Percentiles rank a stretch among this genome's conserved stretches.
Evolutionary conservation across 2,113 vertebrate species (phyloP).

Genomic region (Telmatochromis brachygnathus): DNA sequence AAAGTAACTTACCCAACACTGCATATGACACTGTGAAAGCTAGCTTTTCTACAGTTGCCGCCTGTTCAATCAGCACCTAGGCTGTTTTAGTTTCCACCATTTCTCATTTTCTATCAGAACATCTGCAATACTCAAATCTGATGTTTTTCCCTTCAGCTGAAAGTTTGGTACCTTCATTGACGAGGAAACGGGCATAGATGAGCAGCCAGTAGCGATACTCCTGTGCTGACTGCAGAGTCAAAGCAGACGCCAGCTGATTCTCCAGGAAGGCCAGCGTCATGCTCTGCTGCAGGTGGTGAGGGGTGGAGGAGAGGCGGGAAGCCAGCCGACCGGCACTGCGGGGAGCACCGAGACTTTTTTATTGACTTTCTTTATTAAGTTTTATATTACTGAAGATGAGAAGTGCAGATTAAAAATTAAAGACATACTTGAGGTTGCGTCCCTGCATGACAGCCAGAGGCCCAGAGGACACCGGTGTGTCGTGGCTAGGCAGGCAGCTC

Average conservation of each 20-base stretch:
- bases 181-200: constrained; percentile 93
- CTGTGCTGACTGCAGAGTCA: constrained; percentile 82
- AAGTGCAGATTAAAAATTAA: background rate
- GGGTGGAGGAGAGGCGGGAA: constrained; percentile 87
- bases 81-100: background rate
- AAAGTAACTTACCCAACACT: no score
- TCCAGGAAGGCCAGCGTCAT: constrained; percentile 93
- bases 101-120: background rate
- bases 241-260: constrained; percentile 87
- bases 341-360: background rate
- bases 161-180: constrained; percentile 83
- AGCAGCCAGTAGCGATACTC: constrained; percentile 97
- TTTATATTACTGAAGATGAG: background rate
- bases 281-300: constrained; percentile 90
- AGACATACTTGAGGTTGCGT: constrained; percentile 83
- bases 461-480: constrained; percentile 83
- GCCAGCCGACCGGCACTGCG: constrained; percentile 79
- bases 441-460: constrained; percentile 93
- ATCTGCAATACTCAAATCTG: background rate
- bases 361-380: background rate
- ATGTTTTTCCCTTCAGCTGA: background rate
- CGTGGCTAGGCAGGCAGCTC: constrained; percentile 84
- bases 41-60: accelerated
- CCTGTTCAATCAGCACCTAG: background rate
- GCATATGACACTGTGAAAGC: background rate